Base-by-base conservation (phyloP, 2,797 vertebrate genomes). In the Tokudaia tokunoshimensis region DNA sequence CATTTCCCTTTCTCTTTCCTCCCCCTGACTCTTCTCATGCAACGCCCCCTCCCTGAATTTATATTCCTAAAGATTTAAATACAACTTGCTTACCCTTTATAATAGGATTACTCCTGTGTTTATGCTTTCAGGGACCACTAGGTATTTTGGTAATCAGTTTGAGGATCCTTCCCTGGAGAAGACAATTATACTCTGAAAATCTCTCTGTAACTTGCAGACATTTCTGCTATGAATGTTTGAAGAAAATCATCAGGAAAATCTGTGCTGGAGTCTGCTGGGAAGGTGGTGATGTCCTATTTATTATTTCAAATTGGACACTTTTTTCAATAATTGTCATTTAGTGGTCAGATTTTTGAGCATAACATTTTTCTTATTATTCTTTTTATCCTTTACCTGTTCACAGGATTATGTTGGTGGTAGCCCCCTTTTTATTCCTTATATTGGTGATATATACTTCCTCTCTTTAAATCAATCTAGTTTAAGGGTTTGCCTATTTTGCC, bases 301-400 rank as follows among this genome's bases (percentile, higher is more conserved):
- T 81, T 61, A 6, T 44, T 82, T 76, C 78, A 89, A 19, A 85
- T 92, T 83, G 26, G 34, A 72, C 55, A 55, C 50, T 37, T 92
- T 52, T 92, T 84, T 93, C n/a, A 85, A 44, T 52, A 81, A 85
- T 91, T 96, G 81, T 90, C 31, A 74, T 44, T 89, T 85, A 94
- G 80, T 70, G 63, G 24, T 70, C 94, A 29, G 57, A 61, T 85
- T 93, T 92, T 24, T 89, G 59, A 76, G 8, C 37, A 24, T 89
- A 37, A 89, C n/a, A 44, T 82, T 78, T 95, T 93, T 89, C 13
- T 67, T 59, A 7, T 55, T 89, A 47, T 85, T 80, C 34, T 94
- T 95, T 93, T 82, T 57, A 61, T 41, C 20, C 20, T 78, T 84
- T 91, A 82, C 84, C 50, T 86, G 14, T 50, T 70, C 65, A 1